Conservation (phyloP, 23 tunicate genomes). For the Trididemnum nubilum region DNA sequence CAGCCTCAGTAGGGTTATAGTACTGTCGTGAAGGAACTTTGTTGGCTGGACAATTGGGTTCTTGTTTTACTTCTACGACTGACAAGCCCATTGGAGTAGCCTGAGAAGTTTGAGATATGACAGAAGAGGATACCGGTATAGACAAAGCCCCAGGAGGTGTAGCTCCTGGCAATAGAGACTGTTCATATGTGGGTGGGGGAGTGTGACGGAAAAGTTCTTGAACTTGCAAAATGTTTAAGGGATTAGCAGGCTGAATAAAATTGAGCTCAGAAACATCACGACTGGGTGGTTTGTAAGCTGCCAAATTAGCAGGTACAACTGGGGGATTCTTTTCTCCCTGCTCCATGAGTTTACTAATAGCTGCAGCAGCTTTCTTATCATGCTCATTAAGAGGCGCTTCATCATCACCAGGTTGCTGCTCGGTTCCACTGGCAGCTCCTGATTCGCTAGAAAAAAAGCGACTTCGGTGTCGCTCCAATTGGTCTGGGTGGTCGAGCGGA, state of each 20-base stretch:
- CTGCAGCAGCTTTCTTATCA: slow-evolving; percentile 65
- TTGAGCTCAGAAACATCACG: neutral
- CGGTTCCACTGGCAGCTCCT: slow-evolving; percentile 22
- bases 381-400: slow-evolving; percentile 70
- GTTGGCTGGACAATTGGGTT: slow-evolving; percentile 35
- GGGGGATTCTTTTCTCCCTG: slow-evolving; percentile 41
- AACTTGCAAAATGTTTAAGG: slow-evolving; percentile 17
- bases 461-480: slow-evolving; percentile 42
- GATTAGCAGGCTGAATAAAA: slow-evolving; percentile 13
- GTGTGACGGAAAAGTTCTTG: slow-evolving; percentile 46
- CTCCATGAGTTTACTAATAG: slow-evolving; percentile 46
- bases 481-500: slow-evolving; percentile 70
- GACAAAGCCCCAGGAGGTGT: neutral
- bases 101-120: neutral
- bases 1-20: neutral
- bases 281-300: neutral
- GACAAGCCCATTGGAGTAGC: neutral
- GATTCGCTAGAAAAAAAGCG: slow-evolving; percentile 57
- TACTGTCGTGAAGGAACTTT: neutral
- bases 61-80: slow-evolving; percentile 25
- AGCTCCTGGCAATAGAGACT: neutral
- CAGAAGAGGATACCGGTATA: neutral
- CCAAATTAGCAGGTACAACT: neutral
- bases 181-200: slow-evolving; percentile 85
- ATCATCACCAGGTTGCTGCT: slow-evolving; percentile 30